Percentiles rank a stretch among this genome's conserved stretches.
Conservation (phyloP, 2,113 vertebrate species). For the Calyptomena viridis region DNA sequence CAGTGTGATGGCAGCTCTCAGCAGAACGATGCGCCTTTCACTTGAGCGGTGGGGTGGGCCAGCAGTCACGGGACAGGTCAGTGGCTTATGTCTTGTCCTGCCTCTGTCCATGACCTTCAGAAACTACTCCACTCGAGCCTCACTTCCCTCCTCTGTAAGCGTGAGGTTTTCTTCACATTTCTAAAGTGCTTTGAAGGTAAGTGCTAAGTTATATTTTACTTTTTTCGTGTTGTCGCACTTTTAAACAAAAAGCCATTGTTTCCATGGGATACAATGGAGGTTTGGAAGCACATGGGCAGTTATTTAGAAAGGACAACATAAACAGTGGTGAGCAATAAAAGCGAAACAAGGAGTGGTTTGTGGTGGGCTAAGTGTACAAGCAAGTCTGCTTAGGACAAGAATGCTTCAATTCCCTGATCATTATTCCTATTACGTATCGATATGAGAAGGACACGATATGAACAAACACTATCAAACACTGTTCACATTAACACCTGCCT, state of each 20-base stretch:
- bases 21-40: neutral
- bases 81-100: neutral
- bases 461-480: neutral
- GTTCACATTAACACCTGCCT: neutral
- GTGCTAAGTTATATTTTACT: constrained; percentile 46
- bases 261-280: constrained; percentile 56
- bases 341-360: neutral
- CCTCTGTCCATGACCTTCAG: neutral
- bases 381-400: constrained; percentile 17
- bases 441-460: neutral
- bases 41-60: neutral
- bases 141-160: neutral
- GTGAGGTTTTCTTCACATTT: constrained; percentile 38
- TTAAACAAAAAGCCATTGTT: constrained; percentile 52
- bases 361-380: neutral
- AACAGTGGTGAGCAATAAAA: neutral
- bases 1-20: neutral
- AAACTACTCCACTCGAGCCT: neutral
- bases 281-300: constrained; percentile 53
- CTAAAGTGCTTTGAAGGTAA: constrained; percentile 70
- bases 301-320: neutral
- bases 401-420: constrained; percentile 47
- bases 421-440: neutral
- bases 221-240: neutral
- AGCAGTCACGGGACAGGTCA: neutral